Evolutionary conservation across 2,888 invertebrate genomes (phyloP), one percentile per base, ranked within the genome.

Genomic region (Tinea pellionella): DNA sequence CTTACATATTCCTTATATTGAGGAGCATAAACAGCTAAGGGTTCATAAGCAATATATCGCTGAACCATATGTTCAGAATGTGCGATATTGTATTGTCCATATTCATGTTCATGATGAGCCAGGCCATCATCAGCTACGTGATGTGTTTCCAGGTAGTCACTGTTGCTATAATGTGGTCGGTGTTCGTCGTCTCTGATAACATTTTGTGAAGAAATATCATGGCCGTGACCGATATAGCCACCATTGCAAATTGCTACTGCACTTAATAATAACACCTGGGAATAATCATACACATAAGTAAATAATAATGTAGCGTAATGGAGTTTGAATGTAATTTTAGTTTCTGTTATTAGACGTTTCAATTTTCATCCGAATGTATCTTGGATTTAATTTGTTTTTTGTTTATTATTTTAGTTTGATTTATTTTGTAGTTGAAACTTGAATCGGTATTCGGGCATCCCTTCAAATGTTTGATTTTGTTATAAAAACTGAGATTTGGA

Each of bases 121-220:
- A 15, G 57, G 2, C 4, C 32, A n/a, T 16, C 16, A 24, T 24
- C 11, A 19, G 53, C 53, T 24, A 24, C 24, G n/a, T 53, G 18
- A 32, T 32, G 30, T 13, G 9, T 11, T 15, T 29, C 59, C 1
- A 47, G 19, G 29, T 43, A 13, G 9, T 15, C 15, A n/a, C 30
- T 43, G 24, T 59, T 18, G 11, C 7, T n/a, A 41, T 59, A 43
- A 9, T 63, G 56, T 15, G 19, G 9, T n/a, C 43, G 29, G 16
- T 47, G 62, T 16, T 61, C 61, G 62, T 65, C 65, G 63, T 62
- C 65, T 47, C 13, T 69, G 62, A 68, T 65, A 1, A 70, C 65
- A 58, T 69, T 65, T 61, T 76, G 77, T 4, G 67, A 63, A 1
- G 71, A 65, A 1, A 71, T 68, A n/a, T 68, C 67, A 4, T 67